These are phyloP conservation scores for Papilio machaon DNA, from an alignment of 1,140 invertebrate genomes.

Conservation along the genomic window DNA sequence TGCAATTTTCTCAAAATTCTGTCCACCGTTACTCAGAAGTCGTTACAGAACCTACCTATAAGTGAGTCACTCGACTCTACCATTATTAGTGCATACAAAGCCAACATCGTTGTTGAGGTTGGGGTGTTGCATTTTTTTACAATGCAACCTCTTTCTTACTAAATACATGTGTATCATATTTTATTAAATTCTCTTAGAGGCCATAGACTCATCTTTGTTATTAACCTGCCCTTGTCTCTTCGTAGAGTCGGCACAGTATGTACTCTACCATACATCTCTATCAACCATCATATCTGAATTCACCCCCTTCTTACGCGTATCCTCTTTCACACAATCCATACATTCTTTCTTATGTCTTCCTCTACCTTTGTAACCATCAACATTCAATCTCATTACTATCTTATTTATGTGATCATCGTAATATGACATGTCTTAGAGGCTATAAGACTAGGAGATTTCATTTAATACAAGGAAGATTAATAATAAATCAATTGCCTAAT, in stretches of 20 bases:
- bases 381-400: too few relatives aligned
- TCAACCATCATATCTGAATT: background rate
- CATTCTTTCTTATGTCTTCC: too few relatives aligned
- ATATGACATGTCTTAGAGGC: too few relatives aligned
- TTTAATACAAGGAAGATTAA: background rate
- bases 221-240: too few relatives aligned
- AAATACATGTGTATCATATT: background rate
- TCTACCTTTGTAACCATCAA: too few relatives aligned
- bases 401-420: too few relatives aligned
- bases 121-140: background rate
- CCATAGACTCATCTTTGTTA: too few relatives aligned
- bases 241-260: too few relatives aligned
- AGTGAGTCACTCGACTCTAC: conserved; percentile 10
- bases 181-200: too few relatives aligned
- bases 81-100: conserved; percentile 18
- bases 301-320: too few relatives aligned
- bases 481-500: conserved; percentile 12
- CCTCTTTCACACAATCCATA: too few relatives aligned
- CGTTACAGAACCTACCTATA: conserved; percentile 12
- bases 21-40: conserved; percentile 41
- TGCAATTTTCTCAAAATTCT: conserved; percentile 46
- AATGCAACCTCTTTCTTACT: background rate
- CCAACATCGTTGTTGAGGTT: background rate
- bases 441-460: too few relatives aligned
- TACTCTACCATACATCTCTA: background rate